Conservation (phyloP, 2,113 vertebrate genomes). For the Lamprotornis superbus region DNA sequence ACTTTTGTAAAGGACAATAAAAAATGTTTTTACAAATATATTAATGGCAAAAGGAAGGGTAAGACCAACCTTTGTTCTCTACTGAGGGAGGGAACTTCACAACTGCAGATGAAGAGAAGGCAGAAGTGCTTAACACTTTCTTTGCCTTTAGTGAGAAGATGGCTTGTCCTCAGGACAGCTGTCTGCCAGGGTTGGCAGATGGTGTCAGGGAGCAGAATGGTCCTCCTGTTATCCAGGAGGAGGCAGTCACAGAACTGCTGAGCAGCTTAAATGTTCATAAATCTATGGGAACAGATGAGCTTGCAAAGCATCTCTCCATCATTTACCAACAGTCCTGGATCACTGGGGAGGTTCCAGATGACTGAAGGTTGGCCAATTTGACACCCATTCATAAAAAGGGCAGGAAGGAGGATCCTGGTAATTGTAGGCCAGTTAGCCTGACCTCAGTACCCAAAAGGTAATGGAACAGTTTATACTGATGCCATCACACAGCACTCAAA, state of each 20-base stretch:
- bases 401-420: neutral
- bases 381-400: neutral
- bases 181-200: neutral
- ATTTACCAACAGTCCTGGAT: neutral
- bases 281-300: neutral
- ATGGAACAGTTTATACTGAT: too few relatives aligned
- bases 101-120: neutral
- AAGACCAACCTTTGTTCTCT: neutral
- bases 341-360: neutral
- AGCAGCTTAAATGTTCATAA: neutral
- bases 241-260: neutral
- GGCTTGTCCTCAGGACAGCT: neutral
- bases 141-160: neutral
- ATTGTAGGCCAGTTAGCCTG: neutral
- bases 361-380: neutral
- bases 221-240: neutral
- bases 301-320: fast-evolving
- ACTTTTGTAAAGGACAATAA: neutral
- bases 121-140: neutral
- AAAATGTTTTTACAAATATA: neutral
- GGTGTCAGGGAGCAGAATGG: too few relatives aligned
- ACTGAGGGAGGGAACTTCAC: neutral
- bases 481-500: too few relatives aligned
- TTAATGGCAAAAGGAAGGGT: neutral
- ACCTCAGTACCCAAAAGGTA: neutral